These are phyloP conservation scores for Drosophila rellima DNA, from an alignment of 2,888 invertebrate species.

Conservation along the genomic window DNA sequence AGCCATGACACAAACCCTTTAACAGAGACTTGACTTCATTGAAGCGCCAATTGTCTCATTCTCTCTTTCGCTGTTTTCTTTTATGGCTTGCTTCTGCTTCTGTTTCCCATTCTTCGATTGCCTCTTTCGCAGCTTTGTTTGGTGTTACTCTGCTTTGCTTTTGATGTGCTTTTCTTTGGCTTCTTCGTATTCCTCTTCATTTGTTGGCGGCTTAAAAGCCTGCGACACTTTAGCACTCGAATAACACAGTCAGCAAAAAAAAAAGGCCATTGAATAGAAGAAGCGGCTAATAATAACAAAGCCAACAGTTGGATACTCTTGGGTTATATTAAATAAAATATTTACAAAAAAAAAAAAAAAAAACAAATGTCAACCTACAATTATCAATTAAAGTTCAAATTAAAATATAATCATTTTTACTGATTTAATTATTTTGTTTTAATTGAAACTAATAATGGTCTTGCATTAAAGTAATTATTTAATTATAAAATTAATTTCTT, in stretches of 20 bases:
- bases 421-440: too few relatives aligned
- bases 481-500: too few relatives aligned
- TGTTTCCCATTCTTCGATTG: constrained; percentile 25
- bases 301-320: constrained; percentile 16
- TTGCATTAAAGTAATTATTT: too few relatives aligned
- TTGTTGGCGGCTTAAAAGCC: constrained; percentile 34
- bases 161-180: constrained; percentile 61
- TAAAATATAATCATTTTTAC: too few relatives aligned
- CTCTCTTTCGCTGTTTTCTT: not conserved
- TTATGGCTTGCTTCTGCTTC: constrained; percentile 5
- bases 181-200: constrained; percentile 37
- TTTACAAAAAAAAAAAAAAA: too few relatives aligned
- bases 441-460: too few relatives aligned
- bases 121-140: constrained; percentile 12
- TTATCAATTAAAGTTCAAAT: too few relatives aligned
- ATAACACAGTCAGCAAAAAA: constrained; percentile 31
- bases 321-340: too few relatives aligned
- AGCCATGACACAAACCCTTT: constrained; percentile 57
- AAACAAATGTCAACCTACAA: too few relatives aligned
- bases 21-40: not conserved
- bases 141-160: constrained; percentile 26
- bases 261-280: constrained; percentile 13
- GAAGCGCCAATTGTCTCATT: not conserved
- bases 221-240: constrained; percentile 48
- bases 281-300: not conserved